Base-by-base conservation (phyloP, 2,888 invertebrate genomes). In the Drosophila anomalata region DNA sequence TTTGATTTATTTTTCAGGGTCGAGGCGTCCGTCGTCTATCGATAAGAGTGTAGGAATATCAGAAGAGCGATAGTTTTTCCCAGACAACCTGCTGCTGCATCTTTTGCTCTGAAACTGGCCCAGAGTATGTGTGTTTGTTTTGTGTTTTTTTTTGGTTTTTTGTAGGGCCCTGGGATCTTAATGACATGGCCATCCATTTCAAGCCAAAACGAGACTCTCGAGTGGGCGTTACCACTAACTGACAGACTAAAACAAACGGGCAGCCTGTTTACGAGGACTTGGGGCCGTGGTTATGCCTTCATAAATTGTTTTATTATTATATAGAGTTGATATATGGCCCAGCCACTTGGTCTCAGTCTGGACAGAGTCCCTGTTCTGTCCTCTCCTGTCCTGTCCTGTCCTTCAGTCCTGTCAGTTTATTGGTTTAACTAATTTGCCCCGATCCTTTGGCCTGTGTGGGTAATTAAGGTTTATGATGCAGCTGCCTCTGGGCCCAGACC, bases 221-320 rank as follows among this genome's bases (percentile, higher is more conserved):
- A 78, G 85, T 85, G 85, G 85, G 82, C 85, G 82, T 85, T 79
- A 51, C 82, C 79, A 57, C 68, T 78, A 78, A 82, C 79, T 82
- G 85, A 82, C 76, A 79, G 79, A 55, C 77, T 31, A 41, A 54
- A 59, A 58, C 62, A 50, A 48, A 53, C 56, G 58, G 57, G 36
- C 24, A 51, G 59, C 57, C 33, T 33, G 44, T 70, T 59, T 54
- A 60, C 14, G 59, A 52, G 52, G 46, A 66, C 66, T 71, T 72
- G 65, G 68, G 71, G 74, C 77, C 72, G 79, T 78, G 78, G 81
- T 79, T 87, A 78, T 78, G 82, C 77, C 73, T 78, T 79, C 84
- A 84, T 84, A 84, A 84, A 84, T 84, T 84, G 84, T 84, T 84
- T 86, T 84, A 84, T 84, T 86, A 84, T 83, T 83, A 83, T 83